Evolutionary conservation across 53 echinoderm and acorn worm genomes (phyloP).

Genomic region (Actinopyga echinites): DNA sequence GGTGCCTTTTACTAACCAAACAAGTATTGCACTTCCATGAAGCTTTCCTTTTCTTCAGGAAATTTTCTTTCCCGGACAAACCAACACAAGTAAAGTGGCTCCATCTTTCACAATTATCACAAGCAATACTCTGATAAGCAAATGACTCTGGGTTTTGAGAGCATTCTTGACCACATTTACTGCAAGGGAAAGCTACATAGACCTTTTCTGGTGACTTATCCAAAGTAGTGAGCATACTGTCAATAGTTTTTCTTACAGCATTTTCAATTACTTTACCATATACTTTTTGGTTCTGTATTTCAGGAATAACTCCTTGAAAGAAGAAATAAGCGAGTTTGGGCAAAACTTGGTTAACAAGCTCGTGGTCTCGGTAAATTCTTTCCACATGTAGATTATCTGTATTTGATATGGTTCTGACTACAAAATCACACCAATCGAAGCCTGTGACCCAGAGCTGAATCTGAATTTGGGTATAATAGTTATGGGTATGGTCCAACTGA

Average conservation of each 20-base stretch:
- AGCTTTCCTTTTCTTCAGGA: not conserved
- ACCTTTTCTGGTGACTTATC: conserved; percentile 1
- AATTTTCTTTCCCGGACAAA: not conserved
- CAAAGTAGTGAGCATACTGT: conserved; percentile 47
- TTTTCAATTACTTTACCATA: conserved; percentile 43
- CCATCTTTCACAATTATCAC: conserved; percentile 4
- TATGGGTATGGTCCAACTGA: conserved; percentile 40
- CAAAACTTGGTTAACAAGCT: conserved; percentile 13
- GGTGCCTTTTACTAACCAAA: not conserved
- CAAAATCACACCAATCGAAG: conserved; percentile 63
- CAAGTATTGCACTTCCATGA: not conserved
- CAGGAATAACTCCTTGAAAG: conserved; percentile 50
- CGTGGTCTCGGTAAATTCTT: conserved; percentile 27
- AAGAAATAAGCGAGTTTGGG: conserved; percentile 59
- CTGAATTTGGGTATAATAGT: conserved; percentile 68
- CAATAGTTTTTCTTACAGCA: conserved; percentile 58
- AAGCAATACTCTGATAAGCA: not conserved
- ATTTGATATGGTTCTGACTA: conserved; percentile 44
- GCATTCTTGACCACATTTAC: not conserved
- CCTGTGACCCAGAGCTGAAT: conserved; percentile 60
- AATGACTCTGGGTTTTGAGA: not conserved
- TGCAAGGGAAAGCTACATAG: not conserved
- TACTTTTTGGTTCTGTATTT: conserved; percentile 36
- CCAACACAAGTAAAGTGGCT: not conserved
- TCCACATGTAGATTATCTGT: conserved; percentile 64